phyloP scores from a whole-genome alignment of 2,797 vertebrate species.

The Bovichtus variegatus region DNA sequence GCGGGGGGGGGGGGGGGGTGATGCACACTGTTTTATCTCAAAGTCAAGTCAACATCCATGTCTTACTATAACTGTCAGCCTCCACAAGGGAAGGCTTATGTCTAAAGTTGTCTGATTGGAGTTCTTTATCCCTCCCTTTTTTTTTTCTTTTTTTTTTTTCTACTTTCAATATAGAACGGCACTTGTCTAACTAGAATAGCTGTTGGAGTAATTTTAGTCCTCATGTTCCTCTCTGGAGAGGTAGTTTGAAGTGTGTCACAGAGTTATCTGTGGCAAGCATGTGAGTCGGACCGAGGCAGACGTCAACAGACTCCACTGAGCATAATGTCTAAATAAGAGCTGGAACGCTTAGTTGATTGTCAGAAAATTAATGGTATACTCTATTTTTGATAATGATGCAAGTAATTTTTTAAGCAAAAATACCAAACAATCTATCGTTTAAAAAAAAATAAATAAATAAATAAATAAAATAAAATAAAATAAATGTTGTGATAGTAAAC shows the following conservation, averaged over 20 bases:
- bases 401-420: neutral
- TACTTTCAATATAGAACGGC: slow-evolving; percentile 66
- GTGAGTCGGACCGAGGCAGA: slow-evolving; percentile 24
- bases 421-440: neutral
- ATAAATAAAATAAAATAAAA: too few relatives aligned
- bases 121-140: slow-evolving; percentile 24
- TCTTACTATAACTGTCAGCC: slow-evolving; percentile 11
- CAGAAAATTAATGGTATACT: neutral
- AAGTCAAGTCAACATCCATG: slow-evolving; percentile 45
- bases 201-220: slow-evolving; percentile 64
- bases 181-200: slow-evolving; percentile 62
- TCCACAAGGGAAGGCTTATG: slow-evolving; percentile 1
- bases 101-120: slow-evolving; percentile 26
- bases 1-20: neutral
- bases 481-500: neutral
- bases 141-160: slow-evolving; percentile 50
- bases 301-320: slow-evolving; percentile 36
- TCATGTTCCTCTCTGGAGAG: slow-evolving; percentile 62
- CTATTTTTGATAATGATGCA: neutral
- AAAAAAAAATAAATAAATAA: too few relatives aligned
- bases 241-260: slow-evolving; percentile 69
- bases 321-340: neutral
- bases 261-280: slow-evolving; percentile 72
- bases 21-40: slow-evolving; percentile 31
- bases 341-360: neutral